Conservation (phyloP, 2,113 vertebrate species). For the Phoenicopterus ruber region DNA sequence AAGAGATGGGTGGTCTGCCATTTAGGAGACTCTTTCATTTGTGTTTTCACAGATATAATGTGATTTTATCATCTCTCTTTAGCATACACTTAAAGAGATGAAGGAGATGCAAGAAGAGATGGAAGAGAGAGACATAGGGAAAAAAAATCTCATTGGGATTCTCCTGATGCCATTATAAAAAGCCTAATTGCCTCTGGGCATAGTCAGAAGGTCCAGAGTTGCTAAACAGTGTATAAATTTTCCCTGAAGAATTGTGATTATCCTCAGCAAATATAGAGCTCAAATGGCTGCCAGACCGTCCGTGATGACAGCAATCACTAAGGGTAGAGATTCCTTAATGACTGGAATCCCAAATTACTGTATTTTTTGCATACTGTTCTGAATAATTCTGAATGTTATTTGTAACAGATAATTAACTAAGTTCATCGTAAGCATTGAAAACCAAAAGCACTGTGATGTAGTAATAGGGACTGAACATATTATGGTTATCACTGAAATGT, state of each 20-base stretch:
- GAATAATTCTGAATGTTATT: slow-evolving; percentile 8
- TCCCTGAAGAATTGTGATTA: slow-evolving; percentile 35
- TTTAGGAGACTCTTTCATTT: background rate
- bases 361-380: background rate
- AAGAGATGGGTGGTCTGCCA: background rate
- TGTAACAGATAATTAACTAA: background rate
- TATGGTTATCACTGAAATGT: background rate
- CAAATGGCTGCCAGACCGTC: slow-evolving; percentile 15
- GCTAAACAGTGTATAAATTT: slow-evolving; percentile 20
- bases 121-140: background rate
- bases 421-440: background rate
- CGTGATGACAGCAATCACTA: slow-evolving; percentile 9
- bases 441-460: background rate
- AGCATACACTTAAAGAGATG: background rate
- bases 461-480: background rate
- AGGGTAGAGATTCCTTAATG: slow-evolving; percentile 26
- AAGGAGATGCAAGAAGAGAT: background rate
- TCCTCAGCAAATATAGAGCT: slow-evolving; percentile 3
- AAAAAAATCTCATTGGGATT: background rate
- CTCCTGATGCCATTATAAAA: background rate
- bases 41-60: background rate
- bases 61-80: background rate
- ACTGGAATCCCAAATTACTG: slow-evolving; percentile 18
- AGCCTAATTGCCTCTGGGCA: slow-evolving; percentile 31
- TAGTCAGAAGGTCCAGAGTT: slow-evolving; percentile 32